Evolutionary conservation across 2,888 invertebrate genomes (phyloP).

Genomic region (Cotesia congregata): DNA sequence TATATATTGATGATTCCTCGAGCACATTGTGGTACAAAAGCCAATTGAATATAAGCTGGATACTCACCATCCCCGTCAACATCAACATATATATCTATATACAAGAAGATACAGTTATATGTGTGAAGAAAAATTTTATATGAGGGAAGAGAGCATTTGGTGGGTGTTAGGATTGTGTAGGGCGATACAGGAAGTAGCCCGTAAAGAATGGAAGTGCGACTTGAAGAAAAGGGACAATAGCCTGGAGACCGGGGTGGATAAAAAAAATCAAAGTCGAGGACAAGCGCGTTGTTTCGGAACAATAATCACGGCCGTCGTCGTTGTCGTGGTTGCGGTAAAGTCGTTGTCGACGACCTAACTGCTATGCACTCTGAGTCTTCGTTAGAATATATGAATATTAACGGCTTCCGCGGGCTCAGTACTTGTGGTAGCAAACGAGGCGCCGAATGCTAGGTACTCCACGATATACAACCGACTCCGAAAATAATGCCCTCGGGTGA

Average conservation of each 20-base stretch:
- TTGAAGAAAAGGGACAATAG: slow-evolving; percentile 29
- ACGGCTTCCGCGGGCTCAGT: slow-evolving; percentile 26
- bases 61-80: not conserved
- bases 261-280: slow-evolving; percentile 7
- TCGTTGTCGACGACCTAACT: slow-evolving; percentile 24
- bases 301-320: slow-evolving; percentile 35
- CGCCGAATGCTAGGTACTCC: slow-evolving; percentile 24
- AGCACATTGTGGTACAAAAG: slow-evolving; percentile 27
- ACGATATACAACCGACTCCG: not conserved
- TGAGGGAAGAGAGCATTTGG: not conserved
- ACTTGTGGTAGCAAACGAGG: slow-evolving; percentile 22
- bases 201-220: not conserved
- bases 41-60: slow-evolving; percentile 5
- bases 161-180: not conserved
- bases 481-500: slow-evolving; percentile 28
- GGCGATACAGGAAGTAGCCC: slow-evolving; percentile 2
- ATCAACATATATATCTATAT: not conserved
- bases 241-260: not conserved
- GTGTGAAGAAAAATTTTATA: not conserved
- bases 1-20: not conserved
- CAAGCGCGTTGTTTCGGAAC: slow-evolving; percentile 33
- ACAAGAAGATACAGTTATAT: not conserved
- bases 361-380: slow-evolving; percentile 23
- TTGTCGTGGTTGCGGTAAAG: slow-evolving; percentile 14
- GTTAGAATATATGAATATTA: slow-evolving; percentile 38